phyloP scores from a whole-genome alignment of 1,140 invertebrate species.

The Zaprionus tsacasi region DNA sequence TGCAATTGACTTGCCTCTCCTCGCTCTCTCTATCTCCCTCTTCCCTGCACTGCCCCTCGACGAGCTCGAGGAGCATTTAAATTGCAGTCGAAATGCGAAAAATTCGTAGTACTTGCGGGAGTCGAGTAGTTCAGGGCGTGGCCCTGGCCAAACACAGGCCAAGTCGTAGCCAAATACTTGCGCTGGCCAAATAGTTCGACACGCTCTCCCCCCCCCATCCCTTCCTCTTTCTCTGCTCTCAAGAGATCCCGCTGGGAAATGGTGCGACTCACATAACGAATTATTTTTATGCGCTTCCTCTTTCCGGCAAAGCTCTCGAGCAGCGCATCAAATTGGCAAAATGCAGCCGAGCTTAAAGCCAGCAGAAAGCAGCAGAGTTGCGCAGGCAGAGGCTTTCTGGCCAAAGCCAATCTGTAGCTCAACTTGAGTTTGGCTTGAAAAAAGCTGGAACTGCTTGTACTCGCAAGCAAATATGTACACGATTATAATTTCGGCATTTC shows the following conservation, averaged over 20 bases:
- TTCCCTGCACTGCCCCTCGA: not conserved
- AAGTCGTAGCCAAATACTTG: constrained; percentile 17
- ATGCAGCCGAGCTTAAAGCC: constrained; percentile 45
- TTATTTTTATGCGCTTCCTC: constrained; percentile 51
- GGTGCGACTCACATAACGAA: constrained; percentile 50
- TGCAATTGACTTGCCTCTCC: not conserved
- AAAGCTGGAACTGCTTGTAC: not conserved
- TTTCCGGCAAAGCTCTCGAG: constrained; percentile 4
- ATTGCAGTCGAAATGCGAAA: constrained; percentile 47
- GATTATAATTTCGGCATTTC: constrained; percentile 45
- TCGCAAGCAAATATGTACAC: constrained; percentile 30
- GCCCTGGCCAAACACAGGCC: not conserved
- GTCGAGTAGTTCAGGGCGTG: constrained; percentile 2
- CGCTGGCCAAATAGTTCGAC: constrained; percentile 7
- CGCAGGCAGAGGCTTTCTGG: not conserved
- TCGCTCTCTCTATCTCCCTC: not conserved
- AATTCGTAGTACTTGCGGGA: too few species aligned
- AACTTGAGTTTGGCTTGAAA: not conserved
- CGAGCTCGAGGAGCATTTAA: constrained; percentile 43
- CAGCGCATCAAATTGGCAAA: constrained; percentile 52
- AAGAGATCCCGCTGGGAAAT: constrained; percentile 18
- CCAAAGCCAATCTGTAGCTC: not conserved
- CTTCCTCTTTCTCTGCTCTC: not conserved
- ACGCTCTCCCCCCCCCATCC: not conserved
- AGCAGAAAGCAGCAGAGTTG: not conserved